Conservation (phyloP, 2,113 vertebrate genomes). For the Melozone crissalis region DNA sequence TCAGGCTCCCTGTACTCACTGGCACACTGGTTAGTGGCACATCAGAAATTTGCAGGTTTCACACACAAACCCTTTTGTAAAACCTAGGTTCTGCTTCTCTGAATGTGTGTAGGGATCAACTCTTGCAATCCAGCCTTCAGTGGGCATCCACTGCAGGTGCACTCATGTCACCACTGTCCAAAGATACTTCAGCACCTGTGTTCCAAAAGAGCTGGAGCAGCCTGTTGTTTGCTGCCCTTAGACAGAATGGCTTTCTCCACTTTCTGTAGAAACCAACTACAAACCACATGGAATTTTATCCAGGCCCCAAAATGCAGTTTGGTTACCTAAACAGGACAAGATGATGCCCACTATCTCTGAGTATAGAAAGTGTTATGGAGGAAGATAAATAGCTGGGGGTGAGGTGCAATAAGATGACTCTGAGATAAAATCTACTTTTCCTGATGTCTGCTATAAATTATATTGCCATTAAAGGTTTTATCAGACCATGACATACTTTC, state of each 20-base stretch:
- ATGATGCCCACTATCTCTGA: background rate
- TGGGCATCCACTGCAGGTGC: background rate
- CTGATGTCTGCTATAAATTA: constrained; percentile 6
- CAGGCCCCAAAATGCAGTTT: background rate
- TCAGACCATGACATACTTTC: background rate
- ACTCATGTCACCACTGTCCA: background rate
- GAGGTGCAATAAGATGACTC: background rate
- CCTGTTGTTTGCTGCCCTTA: background rate
- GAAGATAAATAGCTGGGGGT: background rate
- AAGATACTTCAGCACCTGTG: background rate
- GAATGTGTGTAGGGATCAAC: background rate
- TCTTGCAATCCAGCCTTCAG: background rate
- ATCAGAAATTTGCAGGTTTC: background rate
- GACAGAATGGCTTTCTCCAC: background rate
- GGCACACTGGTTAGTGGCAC: background rate
- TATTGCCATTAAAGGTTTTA: constrained; percentile 8
- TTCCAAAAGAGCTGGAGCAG: background rate
- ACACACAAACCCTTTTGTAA: background rate
- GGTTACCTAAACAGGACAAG: background rate
- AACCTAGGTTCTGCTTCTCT: background rate
- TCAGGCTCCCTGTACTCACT: background rate
- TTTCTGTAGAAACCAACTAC: background rate
- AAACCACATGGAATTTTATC: background rate
- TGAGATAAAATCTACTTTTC: background rate
- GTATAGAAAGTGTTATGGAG: background rate